These are phyloP conservation scores for Gobius niger DNA, from an alignment of 2,113 vertebrate species.

Conservation along the genomic window DNA sequence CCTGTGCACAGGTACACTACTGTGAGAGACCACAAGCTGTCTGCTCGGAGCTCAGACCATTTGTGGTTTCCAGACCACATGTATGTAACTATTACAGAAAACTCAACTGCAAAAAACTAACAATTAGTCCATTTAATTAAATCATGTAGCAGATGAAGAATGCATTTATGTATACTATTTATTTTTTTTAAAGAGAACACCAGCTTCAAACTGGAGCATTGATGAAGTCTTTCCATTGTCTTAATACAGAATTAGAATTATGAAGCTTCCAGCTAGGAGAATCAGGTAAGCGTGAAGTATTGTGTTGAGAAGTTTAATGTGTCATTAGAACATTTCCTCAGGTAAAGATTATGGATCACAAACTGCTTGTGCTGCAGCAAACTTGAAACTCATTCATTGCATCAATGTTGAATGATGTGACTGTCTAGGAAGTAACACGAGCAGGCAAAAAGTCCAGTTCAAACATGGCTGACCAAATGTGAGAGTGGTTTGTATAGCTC, in stretches of 20 bases:
- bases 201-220: no score
- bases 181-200: no score
- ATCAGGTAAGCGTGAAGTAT: background rate
- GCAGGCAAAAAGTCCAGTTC: background rate
- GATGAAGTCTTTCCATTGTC: no score
- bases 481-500: background rate
- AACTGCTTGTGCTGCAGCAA: background rate
- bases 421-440: background rate
- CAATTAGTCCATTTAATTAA: no score
- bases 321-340: background rate
- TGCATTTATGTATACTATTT: no score
- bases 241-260: background rate
- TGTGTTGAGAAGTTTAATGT: background rate
- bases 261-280: background rate
- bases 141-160: no score
- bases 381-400: background rate
- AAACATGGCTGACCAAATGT: constrained; percentile 1
- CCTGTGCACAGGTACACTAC: constrained; percentile 53
- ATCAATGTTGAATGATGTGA: background rate
- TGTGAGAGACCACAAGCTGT: constrained; percentile 28
- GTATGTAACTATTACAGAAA: background rate
- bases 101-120: background rate
- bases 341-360: background rate
- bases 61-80: background rate
- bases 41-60: background rate